These are phyloP conservation scores for Cochlearius cochlearius DNA, from an alignment of 2,113 vertebrate genomes.

Conservation along the genomic window DNA sequence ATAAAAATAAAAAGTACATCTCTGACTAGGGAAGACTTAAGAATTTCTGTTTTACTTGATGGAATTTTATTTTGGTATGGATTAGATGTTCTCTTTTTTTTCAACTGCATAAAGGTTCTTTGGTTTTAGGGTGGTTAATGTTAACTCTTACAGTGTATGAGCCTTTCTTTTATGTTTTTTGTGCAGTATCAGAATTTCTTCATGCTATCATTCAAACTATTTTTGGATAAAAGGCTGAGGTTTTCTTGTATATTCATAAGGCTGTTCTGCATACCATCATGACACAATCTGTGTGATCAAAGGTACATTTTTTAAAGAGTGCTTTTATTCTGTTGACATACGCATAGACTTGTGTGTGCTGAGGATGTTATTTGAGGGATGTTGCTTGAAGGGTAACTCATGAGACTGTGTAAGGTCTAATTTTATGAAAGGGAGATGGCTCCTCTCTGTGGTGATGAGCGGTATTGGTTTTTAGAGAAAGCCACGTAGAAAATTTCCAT, in stretches of 20 bases:
- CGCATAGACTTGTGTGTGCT: background rate
- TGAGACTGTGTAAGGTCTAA: background rate
- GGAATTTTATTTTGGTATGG: background rate
- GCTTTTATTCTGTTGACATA: background rate
- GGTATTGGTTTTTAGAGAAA: background rate
- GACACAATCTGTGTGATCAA: constrained; percentile 2
- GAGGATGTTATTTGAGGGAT: background rate
- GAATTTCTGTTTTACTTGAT: background rate
- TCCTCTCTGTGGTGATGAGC: constrained; percentile 13
- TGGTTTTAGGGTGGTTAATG: background rate
- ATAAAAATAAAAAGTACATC: background rate
- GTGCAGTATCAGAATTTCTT: background rate
- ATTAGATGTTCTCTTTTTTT: background rate
- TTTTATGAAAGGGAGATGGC: background rate
- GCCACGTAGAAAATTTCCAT: constrained; percentile 35
- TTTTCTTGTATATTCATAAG: background rate
- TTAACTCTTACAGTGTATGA: background rate
- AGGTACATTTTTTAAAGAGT: background rate
- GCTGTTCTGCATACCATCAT: background rate
- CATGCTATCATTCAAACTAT: background rate
- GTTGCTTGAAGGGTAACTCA: background rate
- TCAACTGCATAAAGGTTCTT: background rate
- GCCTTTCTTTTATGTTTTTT: background rate
- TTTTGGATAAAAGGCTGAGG: constrained; percentile 9
- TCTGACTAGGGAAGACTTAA: background rate